Evolutionary conservation across 2,113 vertebrate genomes (phyloP).

Genomic region (Perccottus glenii): DNA sequence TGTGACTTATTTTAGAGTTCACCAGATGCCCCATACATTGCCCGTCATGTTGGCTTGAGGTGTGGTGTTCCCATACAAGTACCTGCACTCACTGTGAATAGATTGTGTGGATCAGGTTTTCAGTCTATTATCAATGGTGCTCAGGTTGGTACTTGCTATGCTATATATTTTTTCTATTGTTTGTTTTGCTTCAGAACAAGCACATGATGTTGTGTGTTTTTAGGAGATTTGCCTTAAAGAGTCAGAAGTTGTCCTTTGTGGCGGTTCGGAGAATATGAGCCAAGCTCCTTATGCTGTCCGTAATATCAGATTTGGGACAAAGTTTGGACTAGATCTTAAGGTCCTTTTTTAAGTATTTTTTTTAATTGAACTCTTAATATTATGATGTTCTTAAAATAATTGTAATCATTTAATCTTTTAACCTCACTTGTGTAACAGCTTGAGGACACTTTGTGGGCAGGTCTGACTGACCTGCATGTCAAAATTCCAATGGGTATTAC

Average conservation of each 20-base stretch:
- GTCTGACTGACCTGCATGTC: slow-evolving; percentile 86
- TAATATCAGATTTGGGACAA: slow-evolving; percentile 92
- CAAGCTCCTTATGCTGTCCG: slow-evolving; percentile 88
- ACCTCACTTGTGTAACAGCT: slow-evolving; percentile 73
- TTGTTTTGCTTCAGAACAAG: slow-evolving; percentile 5
- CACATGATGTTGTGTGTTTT: slow-evolving; percentile 34
- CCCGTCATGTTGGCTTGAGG: slow-evolving; percentile 91
- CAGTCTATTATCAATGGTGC: slow-evolving; percentile 91
- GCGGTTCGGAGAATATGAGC: slow-evolving; percentile 95
- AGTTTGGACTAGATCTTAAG: slow-evolving; percentile 89
- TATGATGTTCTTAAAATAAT: neutral
- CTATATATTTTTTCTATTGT: neutral
- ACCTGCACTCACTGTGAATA: slow-evolving; percentile 90
- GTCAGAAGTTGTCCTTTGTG: slow-evolving; percentile 92
- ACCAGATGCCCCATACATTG: slow-evolving; percentile 85
- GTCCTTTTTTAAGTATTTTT: slow-evolving; percentile 61
- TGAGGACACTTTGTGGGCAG: slow-evolving; percentile 91
- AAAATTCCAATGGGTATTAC: slow-evolving; percentile 91
- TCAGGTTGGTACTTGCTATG: slow-evolving; percentile 77
- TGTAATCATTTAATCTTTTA: slow-evolving; percentile 3
- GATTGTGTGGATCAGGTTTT: slow-evolving; percentile 97
- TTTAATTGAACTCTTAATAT: neutral
- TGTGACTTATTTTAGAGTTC: slow-evolving; percentile 79
- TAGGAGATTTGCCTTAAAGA: slow-evolving; percentile 94
- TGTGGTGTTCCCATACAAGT: slow-evolving; percentile 84